phyloP scores from a whole-genome alignment of 2,797 vertebrate species.

The Mormyrus proboscirostris region DNA sequence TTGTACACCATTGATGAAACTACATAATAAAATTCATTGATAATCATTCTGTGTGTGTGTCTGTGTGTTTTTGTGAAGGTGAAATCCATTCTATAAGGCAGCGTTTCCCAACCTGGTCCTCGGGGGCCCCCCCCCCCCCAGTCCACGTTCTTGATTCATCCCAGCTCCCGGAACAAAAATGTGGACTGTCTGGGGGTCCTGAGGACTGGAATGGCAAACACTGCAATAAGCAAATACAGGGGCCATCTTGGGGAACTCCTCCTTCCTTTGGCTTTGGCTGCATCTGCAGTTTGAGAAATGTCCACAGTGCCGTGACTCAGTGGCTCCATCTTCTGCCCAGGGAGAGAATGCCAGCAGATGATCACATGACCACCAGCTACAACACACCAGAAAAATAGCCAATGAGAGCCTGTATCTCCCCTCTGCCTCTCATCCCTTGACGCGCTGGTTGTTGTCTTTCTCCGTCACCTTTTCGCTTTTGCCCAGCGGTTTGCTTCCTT shows the following conservation, averaged over 20 bases:
- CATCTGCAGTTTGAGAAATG: slow-evolving; percentile 12
- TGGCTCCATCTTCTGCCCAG: slow-evolving; percentile 16
- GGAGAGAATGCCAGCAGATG: slow-evolving; percentile 32
- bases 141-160: not conserved
- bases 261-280: not conserved
- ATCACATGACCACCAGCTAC: slow-evolving; percentile 45
- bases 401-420: slow-evolving; percentile 37
- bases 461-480: not conserved
- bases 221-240: not conserved
- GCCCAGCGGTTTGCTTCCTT: not conserved
- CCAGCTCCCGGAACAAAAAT: not conserved
- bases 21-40: slow-evolving; percentile 64
- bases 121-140: not conserved
- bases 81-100: not conserved
- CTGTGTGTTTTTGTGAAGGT: slow-evolving; percentile 26
- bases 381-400: slow-evolving; percentile 37
- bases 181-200: not conserved
- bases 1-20: slow-evolving; percentile 73
- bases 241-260: not conserved
- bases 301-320: not conserved
- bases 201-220: not conserved
- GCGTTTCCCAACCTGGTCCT: not conserved
- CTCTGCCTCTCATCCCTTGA: slow-evolving; percentile 11
- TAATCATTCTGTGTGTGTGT: slow-evolving; percentile 67
- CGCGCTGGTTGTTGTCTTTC: not conserved